Percentiles rank a stretch among this genome's conserved stretches.
phyloP scores from a whole-genome alignment of 2,113 vertebrate species.

The Anarhynchus alexandrinus region DNA sequence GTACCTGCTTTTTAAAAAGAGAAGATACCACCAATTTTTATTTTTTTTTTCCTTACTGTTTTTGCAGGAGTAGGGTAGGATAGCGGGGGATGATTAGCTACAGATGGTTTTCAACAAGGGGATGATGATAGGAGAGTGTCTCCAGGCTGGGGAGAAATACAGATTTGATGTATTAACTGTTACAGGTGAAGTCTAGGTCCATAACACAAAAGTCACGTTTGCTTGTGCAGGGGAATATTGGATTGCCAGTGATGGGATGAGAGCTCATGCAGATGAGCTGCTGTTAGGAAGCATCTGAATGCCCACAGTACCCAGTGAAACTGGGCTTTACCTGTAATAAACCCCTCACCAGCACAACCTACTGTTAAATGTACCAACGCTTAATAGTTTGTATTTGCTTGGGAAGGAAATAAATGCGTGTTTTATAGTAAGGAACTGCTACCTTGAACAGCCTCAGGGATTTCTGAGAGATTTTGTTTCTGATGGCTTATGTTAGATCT shows the following conservation, averaged over 20 bases:
- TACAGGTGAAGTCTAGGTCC: background rate
- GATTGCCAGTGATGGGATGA: background rate
- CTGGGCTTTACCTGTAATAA: background rate
- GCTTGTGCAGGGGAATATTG: background rate
- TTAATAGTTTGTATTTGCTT: background rate
- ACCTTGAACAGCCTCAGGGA: background rate
- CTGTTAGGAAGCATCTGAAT: background rate
- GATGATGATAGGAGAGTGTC: background rate
- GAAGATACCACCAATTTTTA: background rate
- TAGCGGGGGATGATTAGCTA: background rate
- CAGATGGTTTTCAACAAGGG: background rate
- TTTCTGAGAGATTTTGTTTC: background rate
- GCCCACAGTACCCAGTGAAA: background rate
- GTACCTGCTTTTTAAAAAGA: background rate
- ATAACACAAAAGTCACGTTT: background rate
- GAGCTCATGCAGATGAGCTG: background rate
- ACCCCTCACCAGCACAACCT: background rate
- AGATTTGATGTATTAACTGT: background rate
- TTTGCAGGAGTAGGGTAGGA: background rate
- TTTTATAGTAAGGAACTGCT: background rate
- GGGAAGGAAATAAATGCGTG: background rate
- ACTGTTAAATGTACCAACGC: background rate
- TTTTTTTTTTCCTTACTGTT: background rate
- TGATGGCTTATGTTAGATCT: background rate
- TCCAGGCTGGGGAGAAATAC: background rate